Conservation (phyloP, 2,113 vertebrate genomes). For the Sebastes fasciatus region DNA sequence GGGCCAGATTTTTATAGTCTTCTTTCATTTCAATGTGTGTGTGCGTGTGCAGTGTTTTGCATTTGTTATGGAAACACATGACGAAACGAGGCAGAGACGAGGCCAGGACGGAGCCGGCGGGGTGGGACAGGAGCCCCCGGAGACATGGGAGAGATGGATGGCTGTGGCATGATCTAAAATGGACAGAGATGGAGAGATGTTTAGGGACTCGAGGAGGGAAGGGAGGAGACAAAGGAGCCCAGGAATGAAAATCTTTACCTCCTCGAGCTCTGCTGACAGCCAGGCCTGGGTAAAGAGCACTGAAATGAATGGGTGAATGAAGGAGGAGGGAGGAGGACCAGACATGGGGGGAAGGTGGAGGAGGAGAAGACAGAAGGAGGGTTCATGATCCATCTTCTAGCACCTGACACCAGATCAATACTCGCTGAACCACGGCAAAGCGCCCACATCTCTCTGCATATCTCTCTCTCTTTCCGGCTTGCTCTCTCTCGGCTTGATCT, state of each 20-base stretch:
- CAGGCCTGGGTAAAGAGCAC: conserved; percentile 21
- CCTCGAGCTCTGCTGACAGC: conserved; percentile 14
- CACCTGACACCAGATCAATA: conserved; percentile 78
- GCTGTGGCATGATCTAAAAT: background rate
- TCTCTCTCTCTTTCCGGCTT: conserved; percentile 6
- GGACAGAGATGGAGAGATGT: conserved; percentile 25
- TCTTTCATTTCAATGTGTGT: conserved; percentile 2
- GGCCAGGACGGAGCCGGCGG: background rate
- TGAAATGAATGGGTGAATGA: conserved; percentile 35
- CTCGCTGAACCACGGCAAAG: conserved; percentile 56
- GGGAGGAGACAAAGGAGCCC: background rate
- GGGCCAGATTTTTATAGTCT: background rate
- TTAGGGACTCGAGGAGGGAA: conserved; percentile 1
- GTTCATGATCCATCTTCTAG: conserved; percentile 70
- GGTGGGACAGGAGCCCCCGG: background rate
- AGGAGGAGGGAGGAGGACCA: background rate
- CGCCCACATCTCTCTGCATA: conserved; percentile 55
- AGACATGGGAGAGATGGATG: background rate
- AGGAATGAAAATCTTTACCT: conserved; percentile 14
- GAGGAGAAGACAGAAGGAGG: conserved; percentile 36
- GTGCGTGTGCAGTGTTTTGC: background rate
- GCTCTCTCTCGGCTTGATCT: conserved; percentile 18
- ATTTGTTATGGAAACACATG: background rate
- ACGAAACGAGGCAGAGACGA: background rate
- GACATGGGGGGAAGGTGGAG: conserved; percentile 34